phyloP scores from a whole-genome alignment of 2,888 invertebrate species.

The Mythimna pallens region DNA sequence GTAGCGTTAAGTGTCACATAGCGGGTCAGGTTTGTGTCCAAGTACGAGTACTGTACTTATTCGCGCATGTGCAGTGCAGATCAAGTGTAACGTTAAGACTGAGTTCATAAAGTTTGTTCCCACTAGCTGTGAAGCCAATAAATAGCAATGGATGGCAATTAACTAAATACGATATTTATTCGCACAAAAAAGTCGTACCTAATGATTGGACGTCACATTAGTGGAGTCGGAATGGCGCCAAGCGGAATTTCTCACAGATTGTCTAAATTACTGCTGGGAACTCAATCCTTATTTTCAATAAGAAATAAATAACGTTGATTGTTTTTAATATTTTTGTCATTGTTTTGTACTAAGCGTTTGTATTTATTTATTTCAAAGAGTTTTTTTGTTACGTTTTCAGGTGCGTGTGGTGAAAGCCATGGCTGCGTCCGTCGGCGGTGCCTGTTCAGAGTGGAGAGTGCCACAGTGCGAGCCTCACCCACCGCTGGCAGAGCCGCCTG shows the following conservation, averaged over 20 bases:
- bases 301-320: slow-evolving; percentile 70
- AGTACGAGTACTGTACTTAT: background rate
- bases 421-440: slow-evolving; percentile 16
- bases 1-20: slow-evolving; percentile 3
- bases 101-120: slow-evolving; percentile 2
- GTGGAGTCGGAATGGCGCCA: slow-evolving; percentile 72
- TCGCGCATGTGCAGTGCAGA: slow-evolving; percentile 10
- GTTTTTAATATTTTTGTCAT: slow-evolving; percentile 66
- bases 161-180: slow-evolving; percentile 70
- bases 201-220: slow-evolving; percentile 59
- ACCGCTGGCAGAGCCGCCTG: slow-evolving; percentile 3
- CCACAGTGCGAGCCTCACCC: slow-evolving; percentile 6
- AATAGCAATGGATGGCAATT: slow-evolving; percentile 61
- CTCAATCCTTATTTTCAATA: slow-evolving; percentile 74
- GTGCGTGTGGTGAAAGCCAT: slow-evolving; percentile 35
- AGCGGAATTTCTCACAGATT: slow-evolving; percentile 79
- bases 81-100: slow-evolving; percentile 5
- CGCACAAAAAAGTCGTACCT: slow-evolving; percentile 64
- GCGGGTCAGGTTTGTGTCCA: background rate
- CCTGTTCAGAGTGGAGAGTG: slow-evolving; percentile 13
- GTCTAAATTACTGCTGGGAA: slow-evolving; percentile 74
- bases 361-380: slow-evolving; percentile 63
- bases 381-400: slow-evolving; percentile 74
- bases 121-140: slow-evolving; percentile 42
- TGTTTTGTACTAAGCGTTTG: slow-evolving; percentile 51